These are phyloP conservation scores for Trididemnum nubilum DNA, from an alignment of 23 tunicate genomes.

Conservation along the genomic window DNA sequence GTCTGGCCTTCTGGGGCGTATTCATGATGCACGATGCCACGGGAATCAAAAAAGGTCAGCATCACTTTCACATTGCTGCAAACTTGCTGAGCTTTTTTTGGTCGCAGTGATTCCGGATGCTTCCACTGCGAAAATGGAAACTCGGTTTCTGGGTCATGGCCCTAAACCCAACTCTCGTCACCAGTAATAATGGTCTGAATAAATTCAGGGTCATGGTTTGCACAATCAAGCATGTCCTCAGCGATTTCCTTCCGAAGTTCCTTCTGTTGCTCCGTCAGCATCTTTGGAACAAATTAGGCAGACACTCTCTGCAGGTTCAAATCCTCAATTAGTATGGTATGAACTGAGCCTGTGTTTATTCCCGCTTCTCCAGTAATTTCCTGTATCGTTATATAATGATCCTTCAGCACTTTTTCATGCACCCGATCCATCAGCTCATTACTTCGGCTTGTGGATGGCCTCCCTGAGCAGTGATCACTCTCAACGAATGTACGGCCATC, in stretches of 20 bases:
- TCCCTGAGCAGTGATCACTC: slow-evolving; percentile 28
- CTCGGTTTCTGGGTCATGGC: slow-evolving; percentile 26
- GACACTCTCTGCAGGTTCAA: slow-evolving; percentile 35
- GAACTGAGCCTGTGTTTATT: slow-evolving; percentile 31
- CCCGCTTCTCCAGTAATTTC: slow-evolving; percentile 30
- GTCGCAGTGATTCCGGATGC: slow-evolving; percentile 23
- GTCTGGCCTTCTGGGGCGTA: slow-evolving; percentile 28
- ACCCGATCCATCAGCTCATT: slow-evolving; percentile 23
- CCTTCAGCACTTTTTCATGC: slow-evolving; percentile 11
- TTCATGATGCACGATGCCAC: slow-evolving; percentile 28
- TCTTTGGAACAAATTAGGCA: slow-evolving; percentile 31
- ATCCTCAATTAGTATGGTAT: slow-evolving; percentile 16
- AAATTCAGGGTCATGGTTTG: slow-evolving; percentile 40
- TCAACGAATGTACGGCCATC: slow-evolving; percentile 16
- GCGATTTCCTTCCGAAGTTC: slow-evolving; percentile 31
- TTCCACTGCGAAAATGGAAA: slow-evolving; percentile 19
- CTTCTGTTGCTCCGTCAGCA: slow-evolving; percentile 42
- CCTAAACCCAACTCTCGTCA: slow-evolving; percentile 17
- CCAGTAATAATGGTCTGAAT: slow-evolving; percentile 31
- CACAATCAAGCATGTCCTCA: slow-evolving; percentile 18
- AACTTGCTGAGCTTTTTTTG: slow-evolving; percentile 31
- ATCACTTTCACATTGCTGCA: slow-evolving; percentile 30
- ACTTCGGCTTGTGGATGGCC: slow-evolving; percentile 23
- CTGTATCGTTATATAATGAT: slow-evolving; percentile 19
- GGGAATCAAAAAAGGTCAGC: slow-evolving; percentile 36